These are phyloP conservation scores for Moxostoma hubbsi DNA, from an alignment of 2,797 vertebrate genomes.

Conservation along the genomic window DNA sequence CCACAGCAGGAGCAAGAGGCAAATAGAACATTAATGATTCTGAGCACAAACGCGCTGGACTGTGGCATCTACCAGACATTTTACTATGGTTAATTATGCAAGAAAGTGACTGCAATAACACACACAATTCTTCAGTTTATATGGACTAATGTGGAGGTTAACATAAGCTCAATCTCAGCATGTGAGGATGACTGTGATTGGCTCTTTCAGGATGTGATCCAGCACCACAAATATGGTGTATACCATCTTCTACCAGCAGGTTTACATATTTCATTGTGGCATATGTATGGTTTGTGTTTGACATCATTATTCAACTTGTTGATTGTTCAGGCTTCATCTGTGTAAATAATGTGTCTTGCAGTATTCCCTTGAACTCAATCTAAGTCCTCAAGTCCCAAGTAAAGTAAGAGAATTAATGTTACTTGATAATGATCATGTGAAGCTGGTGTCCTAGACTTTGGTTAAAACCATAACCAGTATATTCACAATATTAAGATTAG, in stretches of 20 bases:
- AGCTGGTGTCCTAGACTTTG: too few species aligned
- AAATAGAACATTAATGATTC: conserved; percentile 74
- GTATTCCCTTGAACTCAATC: neutral
- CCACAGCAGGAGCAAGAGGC: conserved; percentile 72
- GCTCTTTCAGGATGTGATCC: too few species aligned
- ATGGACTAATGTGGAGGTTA: conserved; percentile 23
- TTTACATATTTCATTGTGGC: too few species aligned
- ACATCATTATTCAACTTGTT: neutral
- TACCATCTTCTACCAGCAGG: too few species aligned
- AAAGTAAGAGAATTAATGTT: too few species aligned
- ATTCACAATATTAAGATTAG: too few species aligned
- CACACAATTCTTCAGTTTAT: conserved; percentile 27
- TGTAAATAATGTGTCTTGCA: neutral
- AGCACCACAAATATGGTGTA: too few species aligned
- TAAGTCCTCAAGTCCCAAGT: neutral
- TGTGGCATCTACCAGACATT: conserved; percentile 30
- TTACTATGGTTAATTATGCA: conserved; percentile 46
- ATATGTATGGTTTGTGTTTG: too few species aligned
- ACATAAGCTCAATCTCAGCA: neutral
- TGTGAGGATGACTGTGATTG: too few species aligned
- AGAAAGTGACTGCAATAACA: conserved; percentile 14
- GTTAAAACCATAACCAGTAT: too few species aligned
- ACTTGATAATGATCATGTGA: too few species aligned
- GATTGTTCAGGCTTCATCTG: neutral
- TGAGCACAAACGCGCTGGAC: conserved; percentile 44